Percentiles rank a stretch among this genome's conserved stretches.
These are phyloP conservation scores for Drosophila sordidula DNA, from an alignment of 2,888 invertebrate genomes.

Conservation along the genomic window DNA sequence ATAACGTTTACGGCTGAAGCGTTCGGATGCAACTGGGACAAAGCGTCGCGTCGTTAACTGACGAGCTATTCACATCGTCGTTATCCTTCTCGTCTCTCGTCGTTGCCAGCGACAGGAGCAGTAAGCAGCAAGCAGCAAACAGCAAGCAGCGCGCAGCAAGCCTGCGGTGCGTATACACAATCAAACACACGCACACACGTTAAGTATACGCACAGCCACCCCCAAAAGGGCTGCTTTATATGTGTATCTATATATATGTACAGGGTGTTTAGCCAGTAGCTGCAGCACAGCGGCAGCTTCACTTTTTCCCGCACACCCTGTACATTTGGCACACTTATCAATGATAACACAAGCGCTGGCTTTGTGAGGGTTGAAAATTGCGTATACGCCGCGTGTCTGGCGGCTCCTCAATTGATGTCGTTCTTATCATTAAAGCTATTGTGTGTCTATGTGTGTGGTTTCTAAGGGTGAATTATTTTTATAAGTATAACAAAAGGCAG, in stretches of 20 bases:
- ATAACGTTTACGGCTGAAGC: slow-evolving; percentile 79
- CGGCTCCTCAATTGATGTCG: slow-evolving; percentile 7
- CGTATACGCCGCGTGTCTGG: slow-evolving; percentile 56
- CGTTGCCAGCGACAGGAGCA: slow-evolving; percentile 41
- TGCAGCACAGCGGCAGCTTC: background rate
- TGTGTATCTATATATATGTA: slow-evolving; percentile 29
- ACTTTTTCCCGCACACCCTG: slow-evolving; percentile 53
- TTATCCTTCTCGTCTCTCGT: slow-evolving; percentile 51
- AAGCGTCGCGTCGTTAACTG: slow-evolving; percentile 75
- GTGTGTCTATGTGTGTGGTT: slow-evolving; percentile 13
- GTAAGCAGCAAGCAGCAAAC: background rate
- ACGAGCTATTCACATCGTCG: slow-evolving; percentile 62
- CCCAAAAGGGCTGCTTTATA: slow-evolving; percentile 48
- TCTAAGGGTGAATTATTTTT: background rate
- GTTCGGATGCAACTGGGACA: slow-evolving; percentile 83
- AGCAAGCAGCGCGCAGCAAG: slow-evolving; percentile 2
- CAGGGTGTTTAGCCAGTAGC: slow-evolving; percentile 13
- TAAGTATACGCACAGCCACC: slow-evolving; percentile 64
- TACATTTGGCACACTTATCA: slow-evolving; percentile 65
- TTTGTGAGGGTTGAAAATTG: slow-evolving; percentile 72
- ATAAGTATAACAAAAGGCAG: background rate
- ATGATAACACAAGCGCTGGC: slow-evolving; percentile 64
- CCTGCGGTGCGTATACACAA: slow-evolving; percentile 56
- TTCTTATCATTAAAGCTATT: slow-evolving; percentile 19
- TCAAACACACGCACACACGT: slow-evolving; percentile 31